A percentile compares a stretch with the other conserved stretches of the same genome.
phyloP scores from a whole-genome alignment of 2,113 vertebrate species.

The Spea bombifrons region DNA sequence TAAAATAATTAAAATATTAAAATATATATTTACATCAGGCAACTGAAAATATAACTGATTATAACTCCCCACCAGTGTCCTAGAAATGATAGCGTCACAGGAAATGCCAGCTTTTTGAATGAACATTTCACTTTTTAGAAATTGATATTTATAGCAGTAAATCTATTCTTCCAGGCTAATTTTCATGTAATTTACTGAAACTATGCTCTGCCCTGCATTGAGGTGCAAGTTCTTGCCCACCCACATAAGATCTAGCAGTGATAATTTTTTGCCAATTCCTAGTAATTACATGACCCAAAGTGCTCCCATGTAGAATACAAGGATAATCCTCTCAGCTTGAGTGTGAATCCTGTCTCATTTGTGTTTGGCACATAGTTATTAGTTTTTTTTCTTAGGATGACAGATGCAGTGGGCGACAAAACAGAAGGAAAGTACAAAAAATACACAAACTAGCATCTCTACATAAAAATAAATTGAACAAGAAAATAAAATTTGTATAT shows the following conservation, averaged over 20 bases:
- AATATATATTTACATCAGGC: constrained; percentile 48
- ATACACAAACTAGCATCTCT: constrained; percentile 42
- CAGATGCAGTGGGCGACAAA: constrained; percentile 49
- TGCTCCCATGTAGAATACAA: constrained; percentile 54
- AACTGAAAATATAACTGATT: constrained; percentile 49
- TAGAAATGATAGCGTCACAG: constrained; percentile 48
- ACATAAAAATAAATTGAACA: constrained; percentile 30
- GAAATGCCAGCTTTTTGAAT: constrained; percentile 34
- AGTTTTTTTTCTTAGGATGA: constrained; percentile 54
- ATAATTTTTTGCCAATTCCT: constrained; percentile 56
- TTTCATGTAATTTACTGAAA: constrained; percentile 49
- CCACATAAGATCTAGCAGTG: constrained; percentile 47
- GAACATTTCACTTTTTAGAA: constrained; percentile 51
- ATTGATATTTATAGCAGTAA: constrained; percentile 37
- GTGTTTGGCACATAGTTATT: constrained; percentile 54
- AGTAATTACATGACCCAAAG: constrained; percentile 57
- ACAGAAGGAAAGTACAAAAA: constrained; percentile 46
- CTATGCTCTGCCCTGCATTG: constrained; percentile 43
- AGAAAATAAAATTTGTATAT: neutral
- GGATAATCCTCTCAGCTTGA: constrained; percentile 49
- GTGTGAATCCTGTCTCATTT: constrained; percentile 52
- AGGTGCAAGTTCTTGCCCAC: constrained; percentile 42
- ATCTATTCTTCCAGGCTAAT: constrained; percentile 28
- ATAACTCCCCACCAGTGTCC: constrained; percentile 52
- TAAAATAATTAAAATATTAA: constrained; percentile 9